Evolutionary conservation across 2,113 vertebrate species (phyloP), one percentile per base, ranked within the genome.

Genomic region (Excalfactoria chinensis): DNA sequence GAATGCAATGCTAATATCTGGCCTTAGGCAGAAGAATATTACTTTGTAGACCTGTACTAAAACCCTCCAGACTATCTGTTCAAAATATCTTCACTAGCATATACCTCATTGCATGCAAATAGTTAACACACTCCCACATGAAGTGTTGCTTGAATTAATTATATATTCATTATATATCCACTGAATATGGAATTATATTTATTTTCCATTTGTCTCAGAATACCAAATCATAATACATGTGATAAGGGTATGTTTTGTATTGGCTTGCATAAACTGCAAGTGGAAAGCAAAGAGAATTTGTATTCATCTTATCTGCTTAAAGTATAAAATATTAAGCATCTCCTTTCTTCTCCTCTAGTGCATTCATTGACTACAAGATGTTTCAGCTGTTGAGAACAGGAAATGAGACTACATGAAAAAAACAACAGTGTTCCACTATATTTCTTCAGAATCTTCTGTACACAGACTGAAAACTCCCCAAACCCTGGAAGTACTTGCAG

Each of bases 281-380:
- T 26, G 44, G 64, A 87, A 95, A 95, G 83, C 48, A 86, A 73
- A 86, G 48, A 69, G 60, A 91, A 89, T 84, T 69, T 87, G 40
- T 80, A 74, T 84, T 95, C 35, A 34, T 74, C 71, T 62, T 62
- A 86, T 90, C 69, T 68, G 63, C 72, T 71, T 28, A 35, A 60
- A 79, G 48, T 73, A 84, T 56, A 53, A 92, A 90, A 88, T 82
- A 82, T 58, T 82, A 91, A 93, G 56, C 34, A 79, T 40, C 37
- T 84, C 35, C 76, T 90, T 84, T 64, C 68, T 93, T 94, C 46
- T 60, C 43, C 60, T 76, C 74, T 64, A 77, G 86, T 69, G 83
- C 60, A 80, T 66, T 93, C 67, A 84, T 0, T 67, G 55, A 84
- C 60, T 86, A 71, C 35, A 87, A 93, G 48, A 81, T 20, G 25